phyloP scores from a whole-genome alignment of 1,140 invertebrate species.

The Apis mellifera region DNA sequence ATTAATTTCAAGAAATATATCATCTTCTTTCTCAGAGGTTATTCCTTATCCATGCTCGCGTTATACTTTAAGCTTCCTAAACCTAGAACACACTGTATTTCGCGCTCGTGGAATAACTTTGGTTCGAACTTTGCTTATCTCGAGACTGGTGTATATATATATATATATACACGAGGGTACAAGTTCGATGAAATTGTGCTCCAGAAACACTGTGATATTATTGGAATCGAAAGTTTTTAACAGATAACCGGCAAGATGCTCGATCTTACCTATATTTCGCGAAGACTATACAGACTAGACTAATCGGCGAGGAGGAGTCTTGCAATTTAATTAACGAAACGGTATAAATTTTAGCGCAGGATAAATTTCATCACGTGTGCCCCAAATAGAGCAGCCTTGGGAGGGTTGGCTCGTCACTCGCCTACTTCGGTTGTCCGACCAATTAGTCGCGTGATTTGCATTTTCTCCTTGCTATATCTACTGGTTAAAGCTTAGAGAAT shows the following conservation, averaged over 20 bases:
- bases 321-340: constrained; percentile 59
- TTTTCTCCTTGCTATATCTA: constrained; percentile 33
- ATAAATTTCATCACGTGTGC: constrained; percentile 32
- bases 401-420: not conserved
- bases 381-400: not conserved
- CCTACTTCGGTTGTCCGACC: constrained; percentile 46
- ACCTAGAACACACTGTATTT: not conserved
- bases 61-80: not conserved
- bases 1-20: constrained; percentile 12
- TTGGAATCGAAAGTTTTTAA: not conserved
- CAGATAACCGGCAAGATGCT: not conserved
- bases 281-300: no score
- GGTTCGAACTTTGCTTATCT: not conserved
- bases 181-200: not conserved
- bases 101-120: no score
- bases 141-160: not conserved
- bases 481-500: constrained; percentile 17
- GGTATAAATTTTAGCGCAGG: constrained; percentile 15
- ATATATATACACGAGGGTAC: not conserved
- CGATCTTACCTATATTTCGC: not conserved
- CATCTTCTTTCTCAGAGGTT: not conserved
- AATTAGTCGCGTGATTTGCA: constrained; percentile 70
- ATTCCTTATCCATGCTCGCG: not conserved
- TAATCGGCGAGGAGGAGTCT: not conserved
- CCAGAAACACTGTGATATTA: not conserved